These are phyloP conservation scores for Sarcophaga variegata DNA, from an alignment of 2,888 invertebrate genomes.

Conservation along the genomic window DNA sequence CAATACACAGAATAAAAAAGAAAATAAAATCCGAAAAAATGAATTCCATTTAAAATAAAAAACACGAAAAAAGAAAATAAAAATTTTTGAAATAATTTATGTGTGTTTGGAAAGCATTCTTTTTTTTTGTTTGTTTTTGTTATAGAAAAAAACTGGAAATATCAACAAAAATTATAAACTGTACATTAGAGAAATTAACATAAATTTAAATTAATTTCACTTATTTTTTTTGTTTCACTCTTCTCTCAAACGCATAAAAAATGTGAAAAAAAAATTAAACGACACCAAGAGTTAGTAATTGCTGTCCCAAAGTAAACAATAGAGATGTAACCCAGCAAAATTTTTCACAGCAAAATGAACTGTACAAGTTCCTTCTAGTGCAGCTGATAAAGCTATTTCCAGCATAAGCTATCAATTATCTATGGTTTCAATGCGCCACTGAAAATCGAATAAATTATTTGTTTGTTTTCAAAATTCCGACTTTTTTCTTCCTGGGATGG, in stretches of 20 bases:
- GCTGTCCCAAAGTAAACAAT: slow-evolving; percentile 57
- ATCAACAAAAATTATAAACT: slow-evolving; percentile 61
- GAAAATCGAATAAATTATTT: too few relatives aligned
- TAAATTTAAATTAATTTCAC: slow-evolving; percentile 66
- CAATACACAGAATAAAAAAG: slow-evolving; percentile 32
- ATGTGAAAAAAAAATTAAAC: slow-evolving; percentile 38
- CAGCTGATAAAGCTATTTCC: neutral
- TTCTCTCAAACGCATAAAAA: neutral
- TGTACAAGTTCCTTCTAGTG: neutral
- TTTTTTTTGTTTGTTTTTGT: slow-evolving; percentile 19
- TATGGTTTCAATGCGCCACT: too few relatives aligned
- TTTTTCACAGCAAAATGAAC: neutral
- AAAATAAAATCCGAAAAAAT: slow-evolving; percentile 11
- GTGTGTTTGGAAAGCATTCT: slow-evolving; percentile 57
- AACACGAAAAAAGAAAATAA: neutral
- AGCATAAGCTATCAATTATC: too few relatives aligned
- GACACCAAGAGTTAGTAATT: slow-evolving; percentile 60
- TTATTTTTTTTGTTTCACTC: slow-evolving; percentile 21
- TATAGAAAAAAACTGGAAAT: neutral
- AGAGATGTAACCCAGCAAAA: slow-evolving; percentile 47
- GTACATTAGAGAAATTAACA: slow-evolving; percentile 67
- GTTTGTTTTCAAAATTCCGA: too few relatives aligned
- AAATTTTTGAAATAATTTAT: slow-evolving; percentile 49
- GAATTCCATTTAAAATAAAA: slow-evolving; percentile 15
- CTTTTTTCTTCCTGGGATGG: too few relatives aligned